Percentiles rank a stretch among this genome's conserved stretches.
Conservation (phyloP, 2,888 invertebrate genomes). For the Papilio gigon region DNA sequence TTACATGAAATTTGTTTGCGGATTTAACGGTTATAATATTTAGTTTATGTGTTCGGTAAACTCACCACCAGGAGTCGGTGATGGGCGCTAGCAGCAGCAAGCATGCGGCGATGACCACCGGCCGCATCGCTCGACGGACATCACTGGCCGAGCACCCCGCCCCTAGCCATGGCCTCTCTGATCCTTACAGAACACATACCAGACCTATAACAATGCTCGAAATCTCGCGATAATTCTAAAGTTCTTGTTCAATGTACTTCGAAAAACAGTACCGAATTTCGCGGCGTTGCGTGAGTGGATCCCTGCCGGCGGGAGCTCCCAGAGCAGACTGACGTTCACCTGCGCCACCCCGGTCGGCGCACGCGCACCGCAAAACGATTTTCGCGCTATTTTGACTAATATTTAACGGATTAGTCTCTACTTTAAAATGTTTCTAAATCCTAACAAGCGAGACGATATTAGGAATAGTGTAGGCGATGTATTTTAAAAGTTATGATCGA, state of each 20-base stretch:
- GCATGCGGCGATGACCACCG: slow-evolving; percentile 91
- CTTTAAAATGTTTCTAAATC: slow-evolving; percentile 62
- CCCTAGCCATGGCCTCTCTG: slow-evolving; percentile 54
- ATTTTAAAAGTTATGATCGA: slow-evolving; percentile 62
- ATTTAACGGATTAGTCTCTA: slow-evolving; percentile 79
- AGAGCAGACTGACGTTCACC: slow-evolving; percentile 77
- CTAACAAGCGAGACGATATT: slow-evolving; percentile 59
- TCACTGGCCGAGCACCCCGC: slow-evolving; percentile 71
- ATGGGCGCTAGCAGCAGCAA: slow-evolving; percentile 93
- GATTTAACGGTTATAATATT: not conserved
- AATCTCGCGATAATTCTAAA: slow-evolving; percentile 11
- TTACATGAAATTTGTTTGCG: not conserved
- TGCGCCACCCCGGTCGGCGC: slow-evolving; percentile 71
- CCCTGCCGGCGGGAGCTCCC: slow-evolving; percentile 79
- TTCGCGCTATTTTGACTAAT: slow-evolving; percentile 83
- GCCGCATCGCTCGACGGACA: slow-evolving; percentile 84
- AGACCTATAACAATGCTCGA: slow-evolving; percentile 15
- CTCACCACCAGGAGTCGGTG: slow-evolving; percentile 94
- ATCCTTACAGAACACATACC: slow-evolving; percentile 32
- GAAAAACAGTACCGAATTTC: slow-evolving; percentile 68
- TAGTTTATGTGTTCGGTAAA: slow-evolving; percentile 54
- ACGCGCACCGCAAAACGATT: slow-evolving; percentile 76
- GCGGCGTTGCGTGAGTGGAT: slow-evolving; percentile 72
- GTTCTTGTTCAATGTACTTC: slow-evolving; percentile 56
- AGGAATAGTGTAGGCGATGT: slow-evolving; percentile 67